Evolutionary conservation across 64 coral and sea anemone species (phyloP), one percentile per base, ranked within the genome.

Genomic region (Acropora tenuis): DNA sequence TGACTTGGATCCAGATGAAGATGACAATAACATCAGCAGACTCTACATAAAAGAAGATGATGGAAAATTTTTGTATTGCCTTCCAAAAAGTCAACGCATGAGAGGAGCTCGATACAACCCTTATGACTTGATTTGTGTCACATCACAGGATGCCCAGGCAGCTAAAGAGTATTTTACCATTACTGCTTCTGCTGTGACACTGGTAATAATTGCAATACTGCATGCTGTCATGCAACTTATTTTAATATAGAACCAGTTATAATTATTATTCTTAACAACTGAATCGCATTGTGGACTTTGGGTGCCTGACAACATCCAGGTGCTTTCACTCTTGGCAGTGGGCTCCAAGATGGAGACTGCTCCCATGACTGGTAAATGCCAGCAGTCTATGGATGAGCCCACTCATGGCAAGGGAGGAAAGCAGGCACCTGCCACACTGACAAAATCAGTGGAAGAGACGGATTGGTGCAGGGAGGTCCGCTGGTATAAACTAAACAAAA

Each of bases 151-250:
- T 43, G 94, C 97, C 68, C 90, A 93, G 83, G 42, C 88, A 47
- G 67, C 71, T 46, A 47, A 83, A 43, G 78, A 95, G 74, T 93
- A 93, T 86, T 98, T 95, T 50, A 95, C 91, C 18, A 86, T 99
- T 1, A 96, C 97, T 71, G 94, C 97, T 77, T 99, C 97, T 75
- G 97, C 97, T 74, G 78, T 99, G 10, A 99, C 97, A 47, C 94
- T 92, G 94, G 97, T 99, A 74, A 30, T 30, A 30, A 30, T 30
- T 30, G 30, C 30, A 30, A 30, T 30, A 30, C 30, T 30, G 30
- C 30, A 30, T 30, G 30, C 30, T 30, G 30, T 30, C 30, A 30
- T 43, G 46, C 48, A 46, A 78, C 5, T 13, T 50, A 11, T 63
- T 63, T 11, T 3, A 55, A 55, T 9, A 4, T 55, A 55, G 52